phyloP scores from a whole-genome alignment of 1,140 invertebrate genomes.

The Anthonomus grandis region DNA sequence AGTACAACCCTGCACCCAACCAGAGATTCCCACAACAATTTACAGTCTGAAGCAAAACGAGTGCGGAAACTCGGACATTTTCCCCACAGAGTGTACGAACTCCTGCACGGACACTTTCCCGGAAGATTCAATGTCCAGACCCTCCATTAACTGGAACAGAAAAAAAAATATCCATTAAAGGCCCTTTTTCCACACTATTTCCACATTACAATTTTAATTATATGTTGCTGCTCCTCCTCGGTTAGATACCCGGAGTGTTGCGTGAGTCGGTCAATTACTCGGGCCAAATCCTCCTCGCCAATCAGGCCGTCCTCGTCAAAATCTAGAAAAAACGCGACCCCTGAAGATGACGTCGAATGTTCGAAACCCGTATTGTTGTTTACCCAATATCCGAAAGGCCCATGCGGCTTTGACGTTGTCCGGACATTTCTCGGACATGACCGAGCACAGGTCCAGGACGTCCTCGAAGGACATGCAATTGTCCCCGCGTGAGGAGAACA shows the following conservation, averaged over 20 bases:
- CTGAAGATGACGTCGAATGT: background rate
- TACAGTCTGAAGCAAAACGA: constrained; percentile 56
- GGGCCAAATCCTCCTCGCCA: constrained; percentile 53
- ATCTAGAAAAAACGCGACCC: constrained; percentile 50
- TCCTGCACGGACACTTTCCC: constrained; percentile 54
- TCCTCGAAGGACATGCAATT: constrained; percentile 70
- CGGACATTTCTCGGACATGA: constrained; percentile 67
- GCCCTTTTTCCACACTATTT: background rate
- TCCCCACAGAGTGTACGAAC: constrained; percentile 56
- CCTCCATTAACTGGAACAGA: constrained; percentile 54
- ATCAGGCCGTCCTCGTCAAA: constrained; percentile 60
- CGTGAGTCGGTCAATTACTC: constrained; percentile 54
- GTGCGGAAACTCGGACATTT: constrained; percentile 58
- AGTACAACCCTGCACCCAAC: no score
- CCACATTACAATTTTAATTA: constrained; percentile 51
- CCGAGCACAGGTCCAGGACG: constrained; percentile 70
- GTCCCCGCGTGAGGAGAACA: constrained; percentile 68
- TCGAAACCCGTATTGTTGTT: background rate
- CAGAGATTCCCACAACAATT: no score
- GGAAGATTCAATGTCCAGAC: constrained; percentile 55
- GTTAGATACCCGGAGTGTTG: constrained; percentile 30
- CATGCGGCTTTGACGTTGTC: constrained; percentile 66
- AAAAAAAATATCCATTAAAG: background rate
- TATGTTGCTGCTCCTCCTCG: constrained; percentile 45
- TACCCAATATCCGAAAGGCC: constrained; percentile 74